These are phyloP conservation scores for Sapayoa aenigma DNA, from an alignment of 2,113 vertebrate genomes.

Conservation along the genomic window DNA sequence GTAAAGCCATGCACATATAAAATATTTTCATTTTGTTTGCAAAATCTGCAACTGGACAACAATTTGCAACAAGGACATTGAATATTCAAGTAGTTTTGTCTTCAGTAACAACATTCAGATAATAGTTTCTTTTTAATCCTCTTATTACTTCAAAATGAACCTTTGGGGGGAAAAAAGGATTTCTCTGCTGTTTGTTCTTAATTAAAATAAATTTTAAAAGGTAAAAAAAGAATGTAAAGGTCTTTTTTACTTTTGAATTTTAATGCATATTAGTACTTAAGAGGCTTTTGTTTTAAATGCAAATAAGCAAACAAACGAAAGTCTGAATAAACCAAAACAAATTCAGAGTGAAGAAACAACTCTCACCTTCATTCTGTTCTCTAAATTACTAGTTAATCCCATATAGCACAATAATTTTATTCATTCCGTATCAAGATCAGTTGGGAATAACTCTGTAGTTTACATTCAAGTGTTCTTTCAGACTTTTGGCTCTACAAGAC, in stretches of 20 bases:
- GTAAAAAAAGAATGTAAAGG: background rate
- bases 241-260: background rate
- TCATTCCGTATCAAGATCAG: background rate
- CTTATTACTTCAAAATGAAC: background rate
- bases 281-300: background rate
- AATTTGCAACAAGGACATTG: background rate
- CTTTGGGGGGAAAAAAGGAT: background rate
- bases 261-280: background rate
- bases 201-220: background rate
- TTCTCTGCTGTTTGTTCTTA: background rate
- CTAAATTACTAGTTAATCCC: background rate
- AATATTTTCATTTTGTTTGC: background rate
- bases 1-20: background rate
- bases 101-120: background rate
- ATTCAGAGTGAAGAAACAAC: background rate
- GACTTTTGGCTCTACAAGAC: background rate
- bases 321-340: background rate
- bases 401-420: background rate
- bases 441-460: background rate
- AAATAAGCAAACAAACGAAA: background rate
- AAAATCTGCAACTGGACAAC: background rate
- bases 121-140: background rate
- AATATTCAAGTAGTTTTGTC: background rate
- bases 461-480: background rate
- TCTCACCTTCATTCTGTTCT: background rate